phyloP scores from a whole-genome alignment of 2,797 vertebrate genomes.

The Gambusia yucatana region DNA sequence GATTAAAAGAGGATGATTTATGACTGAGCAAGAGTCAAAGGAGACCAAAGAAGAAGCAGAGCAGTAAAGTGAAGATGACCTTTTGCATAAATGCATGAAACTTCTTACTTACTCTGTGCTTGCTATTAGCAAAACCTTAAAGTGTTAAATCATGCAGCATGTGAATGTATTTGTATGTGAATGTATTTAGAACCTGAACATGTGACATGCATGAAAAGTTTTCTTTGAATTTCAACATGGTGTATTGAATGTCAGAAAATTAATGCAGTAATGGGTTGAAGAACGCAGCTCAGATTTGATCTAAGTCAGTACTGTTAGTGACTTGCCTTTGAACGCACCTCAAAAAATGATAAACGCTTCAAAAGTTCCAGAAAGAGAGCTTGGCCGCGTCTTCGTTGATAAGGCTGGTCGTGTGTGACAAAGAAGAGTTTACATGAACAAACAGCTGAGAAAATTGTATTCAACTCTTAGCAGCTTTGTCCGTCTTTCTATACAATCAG shows the following conservation, averaged over 20 bases:
- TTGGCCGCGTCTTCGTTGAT: background rate
- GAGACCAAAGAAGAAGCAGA: background rate
- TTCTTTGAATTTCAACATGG: background rate
- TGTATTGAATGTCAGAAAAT: background rate
- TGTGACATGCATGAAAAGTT: background rate
- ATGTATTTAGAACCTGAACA: background rate
- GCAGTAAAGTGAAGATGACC: background rate
- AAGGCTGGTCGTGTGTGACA: background rate
- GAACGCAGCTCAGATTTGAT: background rate
- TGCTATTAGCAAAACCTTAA: background rate
- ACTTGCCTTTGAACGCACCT: background rate
- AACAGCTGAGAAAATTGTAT: background rate
- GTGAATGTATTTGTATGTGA: background rate
- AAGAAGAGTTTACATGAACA: background rate
- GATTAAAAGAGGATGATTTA: background rate
- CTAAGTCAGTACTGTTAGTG: background rate
- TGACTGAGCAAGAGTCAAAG: background rate
- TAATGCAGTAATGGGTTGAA: background rate
- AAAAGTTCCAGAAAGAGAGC: background rate
- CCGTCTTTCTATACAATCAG: constrained; percentile 5
- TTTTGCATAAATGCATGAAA: background rate
- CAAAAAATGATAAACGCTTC: background rate
- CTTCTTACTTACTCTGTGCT: background rate
- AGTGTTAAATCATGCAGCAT: background rate
- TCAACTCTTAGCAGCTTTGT: constrained; percentile 1